A percentile compares a stretch with the other conserved stretches of the same genome.
Conservation (phyloP, 2,888 invertebrate species). For the Antitype chi region DNA sequence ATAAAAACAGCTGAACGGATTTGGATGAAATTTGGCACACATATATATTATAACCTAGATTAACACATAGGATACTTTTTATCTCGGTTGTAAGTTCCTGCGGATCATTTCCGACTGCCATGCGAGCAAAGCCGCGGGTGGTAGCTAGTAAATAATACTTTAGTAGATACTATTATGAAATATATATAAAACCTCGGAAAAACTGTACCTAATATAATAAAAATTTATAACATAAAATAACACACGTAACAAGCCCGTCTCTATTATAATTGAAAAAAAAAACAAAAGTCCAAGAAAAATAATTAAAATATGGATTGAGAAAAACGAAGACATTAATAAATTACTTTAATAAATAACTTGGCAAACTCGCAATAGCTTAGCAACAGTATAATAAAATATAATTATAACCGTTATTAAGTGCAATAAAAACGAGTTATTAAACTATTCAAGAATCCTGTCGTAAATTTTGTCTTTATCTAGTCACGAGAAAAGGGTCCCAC, state of each 20-base stretch:
- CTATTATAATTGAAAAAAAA: constrained; percentile 20
- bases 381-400: constrained; percentile 57
- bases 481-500: constrained; percentile 35
- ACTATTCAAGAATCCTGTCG: constrained; percentile 61
- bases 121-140: too few relatives aligned
- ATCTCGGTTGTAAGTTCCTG: too few relatives aligned
- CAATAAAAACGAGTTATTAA: constrained; percentile 65
- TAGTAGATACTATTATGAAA: background rate
- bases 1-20: too few relatives aligned
- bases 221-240: background rate
- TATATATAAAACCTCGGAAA: background rate
- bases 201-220: background rate
- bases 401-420: constrained; percentile 67
- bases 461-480: constrained; percentile 61
- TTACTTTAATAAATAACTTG: constrained; percentile 38
- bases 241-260: background rate
- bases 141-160: too few relatives aligned
- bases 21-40: too few relatives aligned
- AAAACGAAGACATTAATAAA: constrained; percentile 26
- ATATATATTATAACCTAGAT: too few relatives aligned
- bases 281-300: background rate
- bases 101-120: too few relatives aligned
- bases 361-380: constrained; percentile 45
- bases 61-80: too few relatives aligned
- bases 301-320: constrained; percentile 1